These are phyloP conservation scores for Malacoraja senta DNA, from an alignment of 2,797 vertebrate genomes.

Conservation along the genomic window DNA sequence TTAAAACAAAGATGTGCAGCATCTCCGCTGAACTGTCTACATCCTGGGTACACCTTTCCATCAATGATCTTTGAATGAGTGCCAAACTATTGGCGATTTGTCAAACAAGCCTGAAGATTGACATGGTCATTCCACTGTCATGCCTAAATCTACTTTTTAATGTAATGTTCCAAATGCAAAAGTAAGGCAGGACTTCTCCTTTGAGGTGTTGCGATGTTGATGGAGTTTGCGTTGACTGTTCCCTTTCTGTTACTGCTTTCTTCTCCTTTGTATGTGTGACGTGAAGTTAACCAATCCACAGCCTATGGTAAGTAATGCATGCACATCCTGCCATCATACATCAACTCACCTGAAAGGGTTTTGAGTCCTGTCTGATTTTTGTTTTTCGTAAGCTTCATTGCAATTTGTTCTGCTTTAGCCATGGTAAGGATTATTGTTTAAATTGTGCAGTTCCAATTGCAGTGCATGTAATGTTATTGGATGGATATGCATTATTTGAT, in stretches of 20 bases:
- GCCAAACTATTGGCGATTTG: neutral
- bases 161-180: conserved; percentile 3
- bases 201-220: neutral
- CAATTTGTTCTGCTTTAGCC: neutral
- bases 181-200: neutral
- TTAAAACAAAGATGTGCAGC: no score
- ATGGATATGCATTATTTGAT: conserved; percentile 6
- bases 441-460: conserved; percentile 27
- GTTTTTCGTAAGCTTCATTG: neutral
- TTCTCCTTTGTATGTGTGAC: conserved; percentile 17
- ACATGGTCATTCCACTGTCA: neutral
- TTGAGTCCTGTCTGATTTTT: neutral
- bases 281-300: conserved; percentile 30
- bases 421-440: neutral
- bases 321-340: neutral
- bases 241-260: conserved; percentile 25
- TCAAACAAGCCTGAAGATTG: neutral
- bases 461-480: conserved; percentile 26
- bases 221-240: conserved; percentile 2
- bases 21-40: neutral
- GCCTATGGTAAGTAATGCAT: conserved; percentile 26
- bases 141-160: neutral
- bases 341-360: conserved; percentile 12
- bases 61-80: neutral
- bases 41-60: neutral